phyloP scores from a whole-genome alignment of 2,113 vertebrate species.

The Diphyllodes magnificus region DNA sequence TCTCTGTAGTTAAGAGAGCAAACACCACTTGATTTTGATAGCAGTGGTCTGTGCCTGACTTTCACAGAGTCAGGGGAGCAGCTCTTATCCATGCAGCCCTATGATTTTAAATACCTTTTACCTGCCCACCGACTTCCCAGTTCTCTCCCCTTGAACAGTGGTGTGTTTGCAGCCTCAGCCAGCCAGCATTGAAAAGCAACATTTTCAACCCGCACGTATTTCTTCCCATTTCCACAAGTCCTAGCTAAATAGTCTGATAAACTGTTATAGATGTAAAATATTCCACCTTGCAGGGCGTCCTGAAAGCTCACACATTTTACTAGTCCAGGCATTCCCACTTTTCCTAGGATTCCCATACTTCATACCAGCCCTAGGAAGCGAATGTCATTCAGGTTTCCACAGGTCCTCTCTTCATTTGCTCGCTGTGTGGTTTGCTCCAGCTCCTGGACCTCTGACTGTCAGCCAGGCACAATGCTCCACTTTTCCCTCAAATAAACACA shows the following conservation, averaged over 20 bases:
- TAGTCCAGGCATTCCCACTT: background rate
- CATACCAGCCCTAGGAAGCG: background rate
- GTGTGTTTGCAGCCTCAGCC: background rate
- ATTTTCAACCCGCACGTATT: background rate
- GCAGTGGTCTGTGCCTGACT: background rate
- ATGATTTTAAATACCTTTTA: conserved; percentile 21
- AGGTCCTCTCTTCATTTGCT: background rate
- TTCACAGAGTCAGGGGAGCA: background rate
- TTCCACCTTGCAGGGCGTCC: background rate
- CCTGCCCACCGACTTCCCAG: background rate
- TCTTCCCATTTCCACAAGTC: background rate
- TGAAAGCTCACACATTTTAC: background rate
- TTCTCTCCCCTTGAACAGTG: background rate
- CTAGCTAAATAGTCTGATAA: background rate
- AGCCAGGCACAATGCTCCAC: background rate
- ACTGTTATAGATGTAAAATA: background rate
- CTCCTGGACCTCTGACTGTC: background rate
- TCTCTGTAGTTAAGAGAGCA: conserved; percentile 30
- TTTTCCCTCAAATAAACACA: background rate
- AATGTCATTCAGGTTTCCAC: background rate
- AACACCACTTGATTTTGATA: conserved; percentile 24
- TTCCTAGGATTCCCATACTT: background rate
- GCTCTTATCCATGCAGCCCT: background rate
- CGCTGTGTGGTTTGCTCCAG: background rate
- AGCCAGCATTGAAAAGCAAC: background rate